These are phyloP conservation scores for Chlorops oryzae DNA, from an alignment of 1,140 invertebrate genomes.

Conservation along the genomic window DNA sequence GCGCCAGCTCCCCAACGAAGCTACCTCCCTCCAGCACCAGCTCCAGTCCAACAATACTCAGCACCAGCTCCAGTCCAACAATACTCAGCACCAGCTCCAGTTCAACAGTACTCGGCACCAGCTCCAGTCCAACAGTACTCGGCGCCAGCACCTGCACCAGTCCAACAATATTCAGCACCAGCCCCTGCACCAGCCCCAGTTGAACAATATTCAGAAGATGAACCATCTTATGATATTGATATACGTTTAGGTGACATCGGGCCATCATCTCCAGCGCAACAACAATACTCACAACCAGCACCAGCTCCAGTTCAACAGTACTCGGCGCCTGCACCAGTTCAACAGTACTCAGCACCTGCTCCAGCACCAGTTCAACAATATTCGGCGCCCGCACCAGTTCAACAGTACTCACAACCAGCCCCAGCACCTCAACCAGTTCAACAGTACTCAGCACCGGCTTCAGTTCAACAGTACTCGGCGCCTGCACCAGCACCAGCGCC, in stretches of 20 bases:
- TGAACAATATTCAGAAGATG: background rate
- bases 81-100: conserved; percentile 4
- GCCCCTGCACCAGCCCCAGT: background rate
- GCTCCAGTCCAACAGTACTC: too few species aligned
- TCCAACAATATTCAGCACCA: background rate
- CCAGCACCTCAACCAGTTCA: background rate
- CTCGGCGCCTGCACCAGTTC: background rate
- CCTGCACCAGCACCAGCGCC: conserved; percentile 15
- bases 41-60: conserved; percentile 5
- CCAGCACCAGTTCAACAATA: conserved; percentile 26
- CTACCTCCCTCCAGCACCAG: conserved; percentile 6
- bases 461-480: conserved; percentile 15
- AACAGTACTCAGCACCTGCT: background rate
- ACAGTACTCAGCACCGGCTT: background rate
- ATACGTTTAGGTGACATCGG: background rate
- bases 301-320: background rate
- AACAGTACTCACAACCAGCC: background rate
- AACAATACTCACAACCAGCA: background rate
- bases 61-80: conserved; percentile 10
- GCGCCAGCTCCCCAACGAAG: background rate
- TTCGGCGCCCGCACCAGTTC: conserved; percentile 3
- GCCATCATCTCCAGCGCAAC: background rate
- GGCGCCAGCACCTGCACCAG: conserved; percentile 2
- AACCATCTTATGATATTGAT: conserved; percentile 27
- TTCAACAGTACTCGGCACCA: background rate